Conservation (phyloP, 2,888 invertebrate species). For the Heteromyza rotundicornis region DNA sequence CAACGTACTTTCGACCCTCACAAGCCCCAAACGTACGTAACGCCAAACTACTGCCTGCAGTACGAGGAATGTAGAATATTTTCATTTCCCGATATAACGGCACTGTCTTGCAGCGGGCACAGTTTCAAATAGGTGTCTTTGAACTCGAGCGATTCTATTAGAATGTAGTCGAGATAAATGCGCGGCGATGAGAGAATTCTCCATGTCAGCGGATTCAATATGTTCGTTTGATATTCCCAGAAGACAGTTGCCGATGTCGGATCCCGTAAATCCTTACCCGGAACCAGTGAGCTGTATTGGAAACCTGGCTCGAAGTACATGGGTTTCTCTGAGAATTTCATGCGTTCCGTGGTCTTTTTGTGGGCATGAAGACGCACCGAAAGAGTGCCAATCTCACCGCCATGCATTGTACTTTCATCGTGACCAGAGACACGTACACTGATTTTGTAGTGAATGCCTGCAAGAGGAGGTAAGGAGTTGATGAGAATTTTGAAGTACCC, state of each 20-base stretch:
- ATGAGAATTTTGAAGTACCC: background rate
- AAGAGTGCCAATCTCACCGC: conserved; percentile 80
- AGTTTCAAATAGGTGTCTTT: conserved; percentile 65
- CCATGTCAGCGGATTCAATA: conserved; percentile 86
- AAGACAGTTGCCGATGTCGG: conserved; percentile 74
- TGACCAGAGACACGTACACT: conserved; percentile 76
- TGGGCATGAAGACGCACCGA: conserved; percentile 71
- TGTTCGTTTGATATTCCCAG: conserved; percentile 80
- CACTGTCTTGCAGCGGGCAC: conserved; percentile 69
- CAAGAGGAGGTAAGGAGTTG: conserved; percentile 49
- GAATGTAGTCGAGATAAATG: conserved; percentile 75
- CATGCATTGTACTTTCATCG: conserved; percentile 73
- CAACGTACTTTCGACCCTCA: conserved; percentile 5
- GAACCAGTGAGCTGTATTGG: conserved; percentile 71
- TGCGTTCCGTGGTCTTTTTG: conserved; percentile 67
- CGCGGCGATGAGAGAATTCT: conserved; percentile 75
- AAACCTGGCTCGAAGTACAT: conserved; percentile 72
- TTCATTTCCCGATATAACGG: conserved; percentile 69
- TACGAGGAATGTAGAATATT: conserved; percentile 53
- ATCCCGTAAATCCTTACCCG: conserved; percentile 72
- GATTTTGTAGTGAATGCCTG: conserved; percentile 81
- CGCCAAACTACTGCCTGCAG: conserved; percentile 42
- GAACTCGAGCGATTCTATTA: conserved; percentile 76
- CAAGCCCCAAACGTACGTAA: conserved; percentile 2
- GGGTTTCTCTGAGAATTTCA: conserved; percentile 66